Evolutionary conservation across 2,797 vertebrate genomes (phyloP).

Genomic region (Harpagifer antarcticus): DNA sequence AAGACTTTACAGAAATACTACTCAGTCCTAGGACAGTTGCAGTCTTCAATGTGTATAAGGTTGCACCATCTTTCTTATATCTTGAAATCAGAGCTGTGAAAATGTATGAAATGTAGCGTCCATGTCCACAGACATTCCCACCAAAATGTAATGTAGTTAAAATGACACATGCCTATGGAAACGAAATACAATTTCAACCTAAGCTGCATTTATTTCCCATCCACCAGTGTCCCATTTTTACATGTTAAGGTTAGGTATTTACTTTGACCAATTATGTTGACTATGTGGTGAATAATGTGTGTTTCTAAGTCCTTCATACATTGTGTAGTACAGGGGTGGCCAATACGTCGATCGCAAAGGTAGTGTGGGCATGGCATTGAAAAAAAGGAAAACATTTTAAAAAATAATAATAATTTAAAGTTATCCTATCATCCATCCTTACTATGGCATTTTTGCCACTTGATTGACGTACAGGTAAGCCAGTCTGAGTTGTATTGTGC

Average conservation of each 20-base stretch:
- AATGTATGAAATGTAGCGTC: conserved; percentile 8
- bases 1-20: not conserved
- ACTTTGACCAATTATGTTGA: not conserved
- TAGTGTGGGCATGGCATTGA: too few species aligned
- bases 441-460: too few species aligned
- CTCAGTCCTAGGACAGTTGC: not conserved
- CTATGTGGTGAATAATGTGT: not conserved
- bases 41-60: not conserved
- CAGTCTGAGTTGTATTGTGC: too few species aligned
- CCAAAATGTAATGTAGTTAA: not conserved
- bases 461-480: too few species aligned
- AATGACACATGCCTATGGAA: not conserved
- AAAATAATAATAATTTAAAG: too few species aligned
- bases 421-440: too few species aligned
- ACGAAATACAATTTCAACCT: conserved; percentile 3
- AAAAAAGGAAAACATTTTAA: too few species aligned
- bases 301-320: not conserved
- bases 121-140: not conserved
- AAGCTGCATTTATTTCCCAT: not conserved
- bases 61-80: conserved; percentile 5
- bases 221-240: not conserved
- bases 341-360: too few species aligned
- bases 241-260: not conserved
- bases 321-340: not conserved
- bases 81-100: not conserved